Evolutionary conservation across 2,888 invertebrate species (phyloP).

Genomic region (Kuschelorhynchus macadamiae): DNA sequence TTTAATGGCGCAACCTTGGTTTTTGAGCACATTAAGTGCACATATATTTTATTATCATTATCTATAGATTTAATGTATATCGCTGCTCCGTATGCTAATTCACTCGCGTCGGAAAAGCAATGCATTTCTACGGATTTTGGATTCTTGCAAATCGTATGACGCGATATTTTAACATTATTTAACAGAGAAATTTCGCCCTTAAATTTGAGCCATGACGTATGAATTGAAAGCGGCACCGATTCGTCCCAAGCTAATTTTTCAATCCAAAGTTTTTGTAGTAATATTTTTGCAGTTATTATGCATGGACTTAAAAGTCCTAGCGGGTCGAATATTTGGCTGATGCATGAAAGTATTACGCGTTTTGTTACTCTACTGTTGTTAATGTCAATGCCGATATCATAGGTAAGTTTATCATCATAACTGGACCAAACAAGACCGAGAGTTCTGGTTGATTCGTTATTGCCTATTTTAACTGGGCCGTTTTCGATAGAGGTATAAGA

Average conservation of each 20-base stretch:
- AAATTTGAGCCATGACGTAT: neutral
- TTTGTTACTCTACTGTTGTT: conserved; percentile 6
- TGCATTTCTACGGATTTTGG: neutral
- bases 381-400: neutral
- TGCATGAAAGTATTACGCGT: neutral
- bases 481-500: neutral
- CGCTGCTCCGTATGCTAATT: neutral
- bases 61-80: neutral
- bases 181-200: neutral
- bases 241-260: conserved; percentile 12
- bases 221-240: neutral
- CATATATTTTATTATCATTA: neutral
- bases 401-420: neutral
- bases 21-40: no score
- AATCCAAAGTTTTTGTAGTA: conserved; percentile 10
- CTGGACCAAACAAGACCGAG: conserved; percentile 10
- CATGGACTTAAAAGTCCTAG: neutral
- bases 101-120: neutral
- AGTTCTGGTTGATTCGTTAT: neutral
- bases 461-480: neutral
- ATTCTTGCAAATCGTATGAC: neutral
- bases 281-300: neutral
- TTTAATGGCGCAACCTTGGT: conserved; percentile 1
- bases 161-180: no score
- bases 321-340: conserved; percentile 3